These are phyloP conservation scores for Microcaecilia unicolor DNA, from an alignment of 2,797 vertebrate genomes.

Conservation along the genomic window DNA sequence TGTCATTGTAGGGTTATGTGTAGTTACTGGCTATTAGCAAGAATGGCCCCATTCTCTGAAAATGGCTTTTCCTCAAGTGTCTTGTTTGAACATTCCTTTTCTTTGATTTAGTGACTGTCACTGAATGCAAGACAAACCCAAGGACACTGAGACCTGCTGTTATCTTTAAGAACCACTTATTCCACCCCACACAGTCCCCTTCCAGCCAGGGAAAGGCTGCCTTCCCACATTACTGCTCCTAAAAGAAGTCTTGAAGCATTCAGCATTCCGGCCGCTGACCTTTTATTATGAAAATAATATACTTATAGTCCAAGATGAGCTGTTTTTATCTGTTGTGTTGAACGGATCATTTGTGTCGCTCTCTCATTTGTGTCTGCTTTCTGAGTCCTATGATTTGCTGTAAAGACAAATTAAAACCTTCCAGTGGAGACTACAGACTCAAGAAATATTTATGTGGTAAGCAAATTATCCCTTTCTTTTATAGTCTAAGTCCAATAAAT, in stretches of 20 bases:
- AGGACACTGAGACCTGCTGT: slow-evolving; percentile 46
- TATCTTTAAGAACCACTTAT: slow-evolving; percentile 52
- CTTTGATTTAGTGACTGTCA: slow-evolving; percentile 68
- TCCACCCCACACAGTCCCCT: slow-evolving; percentile 34
- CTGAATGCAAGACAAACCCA: slow-evolving; percentile 58
- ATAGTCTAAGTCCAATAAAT: background rate
- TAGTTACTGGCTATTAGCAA: slow-evolving; percentile 62
- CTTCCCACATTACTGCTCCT: slow-evolving; percentile 18
- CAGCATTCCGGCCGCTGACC: slow-evolving; percentile 1
- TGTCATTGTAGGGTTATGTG: slow-evolving; percentile 62
- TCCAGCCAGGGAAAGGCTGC: slow-evolving; percentile 19
- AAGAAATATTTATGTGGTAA: slow-evolving; percentile 1
- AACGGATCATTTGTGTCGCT: background rate
- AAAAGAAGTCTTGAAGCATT: slow-evolving; percentile 18
- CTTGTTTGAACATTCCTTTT: slow-evolving; percentile 62
- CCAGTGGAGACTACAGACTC: background rate
- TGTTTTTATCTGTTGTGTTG: slow-evolving; percentile 6
- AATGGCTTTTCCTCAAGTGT: slow-evolving; percentile 56
- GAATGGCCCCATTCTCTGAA: slow-evolving; percentile 56
- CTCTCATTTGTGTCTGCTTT: slow-evolving; percentile 12
- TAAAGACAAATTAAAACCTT: slow-evolving; percentile 15
- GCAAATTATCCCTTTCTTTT: background rate
- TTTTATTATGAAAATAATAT: slow-evolving; percentile 6
- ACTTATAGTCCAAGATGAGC: slow-evolving; percentile 8
- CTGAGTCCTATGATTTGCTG: slow-evolving; percentile 2